Evolutionary conservation across 2,797 vertebrate species (phyloP), one percentile per base, ranked within the genome.

Genomic region (Petrocephalus schoutedeni): DNA sequence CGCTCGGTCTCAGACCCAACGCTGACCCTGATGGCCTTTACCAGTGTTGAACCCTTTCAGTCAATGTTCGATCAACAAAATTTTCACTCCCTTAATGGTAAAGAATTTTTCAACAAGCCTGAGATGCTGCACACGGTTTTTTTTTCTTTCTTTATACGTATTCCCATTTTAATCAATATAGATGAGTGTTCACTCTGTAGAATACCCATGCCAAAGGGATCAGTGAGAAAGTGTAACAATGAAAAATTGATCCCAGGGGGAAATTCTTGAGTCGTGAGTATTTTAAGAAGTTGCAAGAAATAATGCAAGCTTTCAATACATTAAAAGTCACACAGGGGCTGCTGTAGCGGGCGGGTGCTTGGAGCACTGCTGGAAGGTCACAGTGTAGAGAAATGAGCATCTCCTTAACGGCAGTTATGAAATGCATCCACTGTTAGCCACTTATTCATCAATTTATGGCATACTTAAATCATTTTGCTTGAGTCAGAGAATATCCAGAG

Each of bases 1-100:
- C 49, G 49, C 91, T 89, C 19, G 67, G 87, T 36, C 32, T 64
- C 54, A 14, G 51, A 23, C 21, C 56, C n/a, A 21, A 16, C 14
- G 67, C 36, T 41, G 67, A 51, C 45, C 23, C 12, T n/a, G 89
- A 58, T 89, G 89, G 87, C 93, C 88, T 61, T 87, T 92, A 90
- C 89, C 89, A 90, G 41, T 10, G 53, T 89, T 54, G 88, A 91
- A 84, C 59, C 53, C 90, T 58, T 23, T 93, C 80, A 61, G 87
- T 80, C 74, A 49, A 49, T 49, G 19, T 16, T 80, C 41, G 10
- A 45, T 19, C 41, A 49, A 80, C 0, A 45, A 80, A 16, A 80
- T 21, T 80, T 80, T 49, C 19, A 80, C 36, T 80, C 36, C 74
- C 19, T 49, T 80, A 49, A 10, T 49, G 74, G 74, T 7, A 16